A percentile compares a stretch with the other conserved stretches of the same genome.
These are phyloP conservation scores for Pelagia noctiluca DNA, from an alignment of 30 jellyfish, hydroid and myxozoan genomes.

Conservation along the genomic window DNA sequence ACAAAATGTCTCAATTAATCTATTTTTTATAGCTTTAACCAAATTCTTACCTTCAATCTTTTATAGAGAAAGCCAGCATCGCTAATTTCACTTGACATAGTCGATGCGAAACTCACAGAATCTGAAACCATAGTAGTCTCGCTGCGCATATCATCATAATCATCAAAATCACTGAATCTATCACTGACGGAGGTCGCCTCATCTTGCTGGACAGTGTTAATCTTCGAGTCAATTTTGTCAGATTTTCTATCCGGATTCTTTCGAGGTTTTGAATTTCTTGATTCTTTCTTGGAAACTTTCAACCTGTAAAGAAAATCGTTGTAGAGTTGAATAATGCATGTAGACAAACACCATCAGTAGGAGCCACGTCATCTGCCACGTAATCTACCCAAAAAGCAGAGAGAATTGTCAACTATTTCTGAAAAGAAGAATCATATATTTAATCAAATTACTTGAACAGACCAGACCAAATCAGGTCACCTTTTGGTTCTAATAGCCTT, in stretches of 20 bases:
- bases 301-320: neutral
- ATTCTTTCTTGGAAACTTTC: slow-evolving; percentile 19
- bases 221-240: neutral
- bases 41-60: slow-evolving; percentile 46
- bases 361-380: too few species aligned
- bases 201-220: neutral
- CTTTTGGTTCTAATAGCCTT: too few species aligned
- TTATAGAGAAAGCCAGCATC: slow-evolving; percentile 70
- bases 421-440: too few species aligned
- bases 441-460: too few species aligned
- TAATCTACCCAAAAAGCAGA: too few species aligned
- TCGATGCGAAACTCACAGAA: slow-evolving; percentile 39
- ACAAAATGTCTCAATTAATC: too few species aligned
- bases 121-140: slow-evolving; percentile 17
- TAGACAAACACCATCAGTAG: too few species aligned
- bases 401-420: too few species aligned
- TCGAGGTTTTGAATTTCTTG: neutral
- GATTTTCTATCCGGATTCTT: neutral
- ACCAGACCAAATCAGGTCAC: too few species aligned
- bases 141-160: neutral
- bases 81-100: slow-evolving; percentile 56
- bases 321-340: neutral
- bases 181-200: neutral
- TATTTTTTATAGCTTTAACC: too few species aligned
- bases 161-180: neutral